Base-by-base conservation (phyloP, 2,797 vertebrate genomes). In the Pampus argenteus region DNA sequence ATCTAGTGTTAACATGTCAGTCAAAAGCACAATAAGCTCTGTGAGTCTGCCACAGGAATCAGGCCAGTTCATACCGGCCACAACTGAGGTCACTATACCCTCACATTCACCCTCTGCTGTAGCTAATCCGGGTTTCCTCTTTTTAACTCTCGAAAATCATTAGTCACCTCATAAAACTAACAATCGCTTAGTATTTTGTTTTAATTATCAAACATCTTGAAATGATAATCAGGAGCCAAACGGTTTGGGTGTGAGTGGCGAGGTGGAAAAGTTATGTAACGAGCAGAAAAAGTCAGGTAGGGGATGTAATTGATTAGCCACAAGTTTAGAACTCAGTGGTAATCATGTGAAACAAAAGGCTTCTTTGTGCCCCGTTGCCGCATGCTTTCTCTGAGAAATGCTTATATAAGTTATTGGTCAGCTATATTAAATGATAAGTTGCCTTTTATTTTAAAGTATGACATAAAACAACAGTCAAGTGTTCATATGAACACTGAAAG, bases 181-280 rank as follows among this genome's bases (percentile, higher is more conserved):
- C 25, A 75, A 52, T 52, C 18, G 13, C 71, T 79, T 75, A 63
- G 34, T 51, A 31, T 78, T 78, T 70, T 5, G 10, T 65, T 88
- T 90, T 74, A 60, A 81, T 80, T 63, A 78, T 77, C 63, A 66
- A 45, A 83, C 78, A 84, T 86, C 81, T 91, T 88, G 79, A 90
- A 88, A 20, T 62, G 52, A 89, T 88, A 64, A 81, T 65, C 52
- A 36, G 70, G 44, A 68, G 68, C 59, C 29, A 28, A 77, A 50
- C 26, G 20, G 52, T 29, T 73, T 15, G 58, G 36, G 75, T 36
- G 77, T 67, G 68, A 57, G 71, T 64, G 73, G 20, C 52, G 9
- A 34, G 50, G 44, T 63, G 38, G 22, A 29, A 64, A 13, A 23
- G 50, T 81, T 81, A 78, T 17, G 40, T 76, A 83, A 86, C 56